Percentiles rank a stretch among this genome's conserved stretches.
Evolutionary conservation across 1,140 invertebrate species (phyloP).

Genomic region (Trichonephila inaurata): DNA sequence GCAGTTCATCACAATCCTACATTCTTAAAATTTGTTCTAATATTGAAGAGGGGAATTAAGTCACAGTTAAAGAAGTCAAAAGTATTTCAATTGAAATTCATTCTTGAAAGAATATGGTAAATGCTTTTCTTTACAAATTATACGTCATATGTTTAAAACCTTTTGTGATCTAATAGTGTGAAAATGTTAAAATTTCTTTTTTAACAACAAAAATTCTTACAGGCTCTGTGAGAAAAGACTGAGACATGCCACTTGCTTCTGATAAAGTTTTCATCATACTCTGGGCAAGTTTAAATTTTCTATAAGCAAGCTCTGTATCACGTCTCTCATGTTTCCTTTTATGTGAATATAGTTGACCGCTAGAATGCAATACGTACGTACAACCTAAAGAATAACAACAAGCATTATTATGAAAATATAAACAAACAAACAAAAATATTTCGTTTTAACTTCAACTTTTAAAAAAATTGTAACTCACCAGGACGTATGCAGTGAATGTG

Average conservation of each 20-base stretch:
- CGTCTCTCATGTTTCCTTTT: conserved; percentile 97
- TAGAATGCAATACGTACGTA: conserved; percentile 96
- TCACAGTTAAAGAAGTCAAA: no score
- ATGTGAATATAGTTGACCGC: conserved; percentile 97
- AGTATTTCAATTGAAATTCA: no score
- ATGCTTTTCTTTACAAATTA: no score
- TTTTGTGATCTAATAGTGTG: no score
- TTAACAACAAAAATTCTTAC: conserved; percentile 61
- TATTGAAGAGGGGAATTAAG: no score
- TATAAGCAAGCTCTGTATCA: conserved; percentile 91
- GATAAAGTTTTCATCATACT: conserved; percentile 80
- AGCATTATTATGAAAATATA: conserved; percentile 25
- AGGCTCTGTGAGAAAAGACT: conserved; percentile 63
- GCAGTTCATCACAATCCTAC: no score
- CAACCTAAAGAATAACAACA: conserved; percentile 84
- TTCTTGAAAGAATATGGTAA: no score
- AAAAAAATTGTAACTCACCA: conserved; percentile 80
- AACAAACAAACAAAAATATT: background rate
- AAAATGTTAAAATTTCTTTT: background rate
- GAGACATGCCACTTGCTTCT: conserved; percentile 66
- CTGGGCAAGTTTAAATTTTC: conserved; percentile 88
- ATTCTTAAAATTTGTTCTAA: no score
- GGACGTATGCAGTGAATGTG: conserved; percentile 98
- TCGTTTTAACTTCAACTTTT: background rate
- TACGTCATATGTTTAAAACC: no score